Conservation (phyloP, 2,797 vertebrate species). For the Spinus pinus region DNA sequence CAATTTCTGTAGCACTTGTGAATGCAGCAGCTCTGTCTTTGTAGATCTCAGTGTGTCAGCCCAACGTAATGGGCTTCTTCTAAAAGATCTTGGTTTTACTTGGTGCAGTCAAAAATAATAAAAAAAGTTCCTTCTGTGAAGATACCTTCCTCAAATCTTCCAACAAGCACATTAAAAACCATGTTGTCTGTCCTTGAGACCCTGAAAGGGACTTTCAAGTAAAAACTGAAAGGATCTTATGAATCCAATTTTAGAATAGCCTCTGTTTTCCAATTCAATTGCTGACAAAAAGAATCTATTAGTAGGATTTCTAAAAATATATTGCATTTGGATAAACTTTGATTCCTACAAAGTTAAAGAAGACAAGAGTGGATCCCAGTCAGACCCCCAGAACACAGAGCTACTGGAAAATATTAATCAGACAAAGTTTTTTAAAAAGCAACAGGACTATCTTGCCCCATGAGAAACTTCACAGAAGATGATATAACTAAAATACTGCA, state of each 20-base stretch:
- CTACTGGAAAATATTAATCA: neutral
- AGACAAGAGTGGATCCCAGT: neutral
- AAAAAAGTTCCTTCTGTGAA: neutral
- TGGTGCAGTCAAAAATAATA: neutral
- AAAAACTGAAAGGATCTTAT: neutral
- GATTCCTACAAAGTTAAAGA: neutral
- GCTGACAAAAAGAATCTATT: neutral
- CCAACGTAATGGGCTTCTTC: neutral
- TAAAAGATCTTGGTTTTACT: neutral
- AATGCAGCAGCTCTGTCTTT: neutral
- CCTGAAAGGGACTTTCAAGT: neutral
- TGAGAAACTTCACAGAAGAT: neutral
- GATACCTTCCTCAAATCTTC: neutral
- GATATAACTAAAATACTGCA: neutral
- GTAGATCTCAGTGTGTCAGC: too few species aligned
- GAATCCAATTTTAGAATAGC: neutral
- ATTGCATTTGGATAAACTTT: neutral
- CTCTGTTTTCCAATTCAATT: neutral
- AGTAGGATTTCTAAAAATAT: neutral
- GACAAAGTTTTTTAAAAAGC: neutral
- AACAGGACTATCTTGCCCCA: neutral
- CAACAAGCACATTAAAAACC: neutral
- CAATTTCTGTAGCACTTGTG: neutral
- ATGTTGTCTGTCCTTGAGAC: neutral
- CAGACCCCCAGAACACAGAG: neutral